A percentile compares a stretch with the other conserved stretches of the same genome.
Evolutionary conservation across 2,888 invertebrate genomes (phyloP).

Genomic region (Synanthedon myopaeformis): DNA sequence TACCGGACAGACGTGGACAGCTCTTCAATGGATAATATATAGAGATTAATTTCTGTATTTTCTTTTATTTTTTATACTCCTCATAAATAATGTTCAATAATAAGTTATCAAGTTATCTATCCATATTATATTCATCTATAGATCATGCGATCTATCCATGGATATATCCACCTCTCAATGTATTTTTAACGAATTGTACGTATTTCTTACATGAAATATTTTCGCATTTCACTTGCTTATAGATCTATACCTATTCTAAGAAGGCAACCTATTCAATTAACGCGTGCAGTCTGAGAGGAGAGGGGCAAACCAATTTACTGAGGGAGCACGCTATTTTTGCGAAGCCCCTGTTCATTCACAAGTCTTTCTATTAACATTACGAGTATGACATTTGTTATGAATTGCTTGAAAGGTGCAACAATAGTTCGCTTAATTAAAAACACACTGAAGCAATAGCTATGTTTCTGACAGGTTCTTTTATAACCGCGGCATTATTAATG

Average conservation of each 20-base stretch:
- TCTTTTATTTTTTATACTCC: too few species aligned
- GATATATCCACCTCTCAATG: too few species aligned
- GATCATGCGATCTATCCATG: too few species aligned
- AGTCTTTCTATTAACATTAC: conserved; percentile 13
- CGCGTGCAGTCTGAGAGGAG: conserved; percentile 12
- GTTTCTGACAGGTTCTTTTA: too few species aligned
- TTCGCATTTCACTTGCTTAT: background rate
- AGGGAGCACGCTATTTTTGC: conserved; percentile 20
- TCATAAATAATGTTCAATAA: too few species aligned
- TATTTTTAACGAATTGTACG: background rate
- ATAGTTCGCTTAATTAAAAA: conserved; percentile 48
- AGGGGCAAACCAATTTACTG: conserved; percentile 36
- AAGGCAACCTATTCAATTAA: conserved; percentile 42
- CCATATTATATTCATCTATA: too few species aligned
- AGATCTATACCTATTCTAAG: too few species aligned
- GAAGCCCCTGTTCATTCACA: conserved; percentile 16
- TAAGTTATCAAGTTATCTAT: too few species aligned
- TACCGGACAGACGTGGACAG: too few species aligned
- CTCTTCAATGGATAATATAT: too few species aligned
- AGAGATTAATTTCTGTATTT: too few species aligned
- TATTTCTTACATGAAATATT: background rate
- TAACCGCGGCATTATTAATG: too few species aligned
- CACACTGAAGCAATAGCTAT: conserved; percentile 9
- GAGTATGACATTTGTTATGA: conserved; percentile 52
- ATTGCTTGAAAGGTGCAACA: conserved; percentile 52